phyloP scores from a whole-genome alignment of 1,140 invertebrate species.

The Drosophila dunni region DNA sequence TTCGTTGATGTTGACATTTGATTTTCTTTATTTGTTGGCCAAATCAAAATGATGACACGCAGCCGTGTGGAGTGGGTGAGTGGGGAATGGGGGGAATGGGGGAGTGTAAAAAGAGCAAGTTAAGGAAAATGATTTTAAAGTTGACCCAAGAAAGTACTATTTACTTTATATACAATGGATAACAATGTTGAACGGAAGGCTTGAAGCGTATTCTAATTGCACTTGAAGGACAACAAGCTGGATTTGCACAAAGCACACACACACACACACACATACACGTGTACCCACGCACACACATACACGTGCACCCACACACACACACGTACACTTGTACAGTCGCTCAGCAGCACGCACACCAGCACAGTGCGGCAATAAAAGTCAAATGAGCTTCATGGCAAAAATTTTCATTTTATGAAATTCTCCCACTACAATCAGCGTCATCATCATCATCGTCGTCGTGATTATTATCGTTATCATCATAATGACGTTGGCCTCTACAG shows the following conservation, averaged over 20 bases:
- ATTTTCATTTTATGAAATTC: conserved; percentile 55
- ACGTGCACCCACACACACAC: conserved; percentile 2
- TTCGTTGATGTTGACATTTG: conserved; percentile 42
- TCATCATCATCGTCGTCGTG: conserved; percentile 15
- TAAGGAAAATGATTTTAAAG: conserved; percentile 5
- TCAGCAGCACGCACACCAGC: neutral
- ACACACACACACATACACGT: neutral
- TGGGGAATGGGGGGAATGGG: neutral
- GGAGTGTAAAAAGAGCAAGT: neutral
- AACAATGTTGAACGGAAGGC: conserved; percentile 28
- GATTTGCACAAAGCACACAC: conserved; percentile 30
- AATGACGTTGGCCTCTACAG: conserved; percentile 12
- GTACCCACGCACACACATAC: neutral
- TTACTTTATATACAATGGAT: conserved; percentile 28
- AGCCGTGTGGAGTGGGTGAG: neutral
- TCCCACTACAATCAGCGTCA: conserved; percentile 17
- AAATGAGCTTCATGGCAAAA: conserved; percentile 45
- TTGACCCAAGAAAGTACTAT: conserved; percentile 37
- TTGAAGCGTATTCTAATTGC: conserved; percentile 53
- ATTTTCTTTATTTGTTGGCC: conserved; percentile 25
- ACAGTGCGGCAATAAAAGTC: conserved; percentile 43
- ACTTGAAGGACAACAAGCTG: conserved; percentile 38
- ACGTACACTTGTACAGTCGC: conserved; percentile 6
- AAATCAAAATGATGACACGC: conserved; percentile 14
- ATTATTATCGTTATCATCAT: neutral